A percentile compares a stretch with the other conserved stretches of the same genome.
phyloP scores from a whole-genome alignment of 2,113 vertebrate species.

The Cranoglanis bouderius region DNA sequence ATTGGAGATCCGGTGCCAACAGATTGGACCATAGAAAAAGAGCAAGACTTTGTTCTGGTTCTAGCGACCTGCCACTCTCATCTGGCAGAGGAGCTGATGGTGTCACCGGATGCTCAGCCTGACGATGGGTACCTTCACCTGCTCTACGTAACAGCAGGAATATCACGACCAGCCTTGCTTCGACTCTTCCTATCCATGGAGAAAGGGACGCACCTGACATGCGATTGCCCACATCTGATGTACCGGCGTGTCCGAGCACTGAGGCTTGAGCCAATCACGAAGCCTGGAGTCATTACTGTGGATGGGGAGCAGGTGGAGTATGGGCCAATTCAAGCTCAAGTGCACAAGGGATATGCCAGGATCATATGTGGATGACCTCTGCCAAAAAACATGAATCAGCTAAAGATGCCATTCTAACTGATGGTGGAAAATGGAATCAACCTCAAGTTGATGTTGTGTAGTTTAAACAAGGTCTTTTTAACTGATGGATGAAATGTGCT shows the following conservation, averaged over 20 bases:
- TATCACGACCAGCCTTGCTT: slow-evolving; percentile 81
- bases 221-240: slow-evolving; percentile 78
- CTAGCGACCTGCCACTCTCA: slow-evolving; percentile 88
- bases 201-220: slow-evolving; percentile 82
- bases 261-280: slow-evolving; percentile 79
- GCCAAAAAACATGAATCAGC: background rate
- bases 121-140: slow-evolving; percentile 84
- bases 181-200: slow-evolving; percentile 91
- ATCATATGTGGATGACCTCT: slow-evolving; percentile 72
- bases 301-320: slow-evolving; percentile 85
- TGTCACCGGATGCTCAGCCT: slow-evolving; percentile 73
- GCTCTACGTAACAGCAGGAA: slow-evolving; percentile 83
- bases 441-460: background rate
- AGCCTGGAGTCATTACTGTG: slow-evolving; percentile 82
- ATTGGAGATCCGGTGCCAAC: slow-evolving; percentile 82
- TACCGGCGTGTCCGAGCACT: slow-evolving; percentile 81
- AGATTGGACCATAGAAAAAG: slow-evolving; percentile 82
- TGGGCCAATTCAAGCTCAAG: slow-evolving; percentile 85
- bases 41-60: slow-evolving; percentile 87
- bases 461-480: background rate
- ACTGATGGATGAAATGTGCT: background rate
- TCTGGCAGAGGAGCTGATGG: slow-evolving; percentile 82
- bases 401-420: background rate
- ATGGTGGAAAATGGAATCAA: background rate
- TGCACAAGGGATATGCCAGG: slow-evolving; percentile 76